These are phyloP conservation scores for Danio tinwini DNA, from an alignment of 2,797 vertebrate species.

Conservation along the genomic window DNA sequence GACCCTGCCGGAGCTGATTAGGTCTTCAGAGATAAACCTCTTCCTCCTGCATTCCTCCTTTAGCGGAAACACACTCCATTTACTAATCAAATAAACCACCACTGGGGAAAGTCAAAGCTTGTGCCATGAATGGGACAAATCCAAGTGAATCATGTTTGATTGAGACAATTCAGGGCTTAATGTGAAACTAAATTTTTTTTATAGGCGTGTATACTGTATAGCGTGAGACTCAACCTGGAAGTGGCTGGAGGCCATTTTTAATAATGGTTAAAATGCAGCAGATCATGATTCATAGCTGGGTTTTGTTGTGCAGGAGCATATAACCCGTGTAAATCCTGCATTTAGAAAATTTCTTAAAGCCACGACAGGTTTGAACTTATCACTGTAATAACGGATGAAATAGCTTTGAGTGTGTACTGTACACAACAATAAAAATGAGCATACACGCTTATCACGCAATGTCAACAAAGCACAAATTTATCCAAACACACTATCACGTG, in stretches of 20 bases:
- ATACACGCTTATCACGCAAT: conserved; percentile 53
- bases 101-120: conserved; percentile 9
- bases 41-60: conserved; percentile 69
- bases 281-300: conserved; percentile 32
- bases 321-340: conserved; percentile 32
- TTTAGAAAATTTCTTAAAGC: conserved; percentile 43
- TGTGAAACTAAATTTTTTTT: neutral
- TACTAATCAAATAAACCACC: conserved; percentile 62
- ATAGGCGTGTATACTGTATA: conserved; percentile 13
- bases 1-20: conserved; percentile 60
- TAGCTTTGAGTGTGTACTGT: conserved; percentile 62
- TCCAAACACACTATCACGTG: too few relatives aligned
- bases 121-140: neutral
- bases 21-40: conserved; percentile 64
- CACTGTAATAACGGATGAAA: conserved; percentile 61
- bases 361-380: conserved; percentile 67
- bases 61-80: conserved; percentile 69
- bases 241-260: conserved; percentile 33
- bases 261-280: conserved; percentile 29
- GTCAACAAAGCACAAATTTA: neutral
- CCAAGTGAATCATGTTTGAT: neutral
- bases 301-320: conserved; percentile 61
- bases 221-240: conserved; percentile 24
- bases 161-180: conserved; percentile 2
- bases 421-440: conserved; percentile 64